Evolutionary conservation across 2,888 invertebrate genomes (phyloP).

Genomic region (Lepidochrysops patricia): DNA sequence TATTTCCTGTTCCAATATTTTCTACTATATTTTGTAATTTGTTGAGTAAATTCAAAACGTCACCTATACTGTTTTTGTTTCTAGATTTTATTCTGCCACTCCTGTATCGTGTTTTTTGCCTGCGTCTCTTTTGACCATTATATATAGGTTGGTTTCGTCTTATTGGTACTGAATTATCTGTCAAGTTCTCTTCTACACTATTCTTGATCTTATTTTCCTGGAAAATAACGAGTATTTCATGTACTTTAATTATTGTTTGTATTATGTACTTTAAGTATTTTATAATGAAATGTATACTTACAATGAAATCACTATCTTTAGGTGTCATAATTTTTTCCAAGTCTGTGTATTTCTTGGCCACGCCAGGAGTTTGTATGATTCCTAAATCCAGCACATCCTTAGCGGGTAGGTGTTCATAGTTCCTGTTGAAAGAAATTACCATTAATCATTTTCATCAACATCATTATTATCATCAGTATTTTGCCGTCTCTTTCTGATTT

Average conservation of each 20-base stretch:
- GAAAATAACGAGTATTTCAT: no score
- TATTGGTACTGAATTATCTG: neutral
- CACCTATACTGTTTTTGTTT: neutral
- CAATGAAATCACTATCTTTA: neutral
- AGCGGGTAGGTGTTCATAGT: neutral
- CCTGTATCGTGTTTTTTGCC: neutral
- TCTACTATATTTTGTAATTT: neutral
- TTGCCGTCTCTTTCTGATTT: no score
- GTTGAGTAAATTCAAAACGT: neutral
- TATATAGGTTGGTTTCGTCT: neutral
- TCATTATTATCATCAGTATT: no score
- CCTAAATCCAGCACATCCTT: neutral
- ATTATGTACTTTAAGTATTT: no score
- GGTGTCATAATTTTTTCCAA: neutral
- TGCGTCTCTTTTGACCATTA: neutral
- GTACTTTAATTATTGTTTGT: no score
- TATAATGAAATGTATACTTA: neutral
- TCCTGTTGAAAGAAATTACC: neutral
- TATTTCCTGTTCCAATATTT: neutral
- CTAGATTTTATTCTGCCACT: neutral
- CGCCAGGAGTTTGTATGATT: neutral
- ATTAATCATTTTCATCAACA: no score
- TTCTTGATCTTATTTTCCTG: neutral
- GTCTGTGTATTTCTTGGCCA: neutral
- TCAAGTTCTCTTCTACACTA: neutral